Base-by-base conservation (phyloP, 2,113 vertebrate species). In the Microcebus murinus region DNA sequence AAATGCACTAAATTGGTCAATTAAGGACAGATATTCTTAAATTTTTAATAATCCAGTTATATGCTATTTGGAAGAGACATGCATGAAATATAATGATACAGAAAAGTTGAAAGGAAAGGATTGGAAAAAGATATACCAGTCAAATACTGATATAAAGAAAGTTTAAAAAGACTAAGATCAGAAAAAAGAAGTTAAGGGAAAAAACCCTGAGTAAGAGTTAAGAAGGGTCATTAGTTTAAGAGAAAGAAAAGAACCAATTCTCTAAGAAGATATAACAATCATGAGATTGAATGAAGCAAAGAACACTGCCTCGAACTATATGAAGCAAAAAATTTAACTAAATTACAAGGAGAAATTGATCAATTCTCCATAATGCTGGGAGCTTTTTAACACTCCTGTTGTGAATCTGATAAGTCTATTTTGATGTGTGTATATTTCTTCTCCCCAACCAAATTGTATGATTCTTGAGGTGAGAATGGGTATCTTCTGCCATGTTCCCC, bases 81-180 rank as follows among this genome's bases (percentile, higher is more conserved):
- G 14, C 8, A 55, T 39, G 34, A 96, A 96, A 85, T 73, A 71
- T 1, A 81, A 77, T 48, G 59, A 21, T 25, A 39, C n/a, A 74
- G 34, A 81, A 87, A 90, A 87, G 9, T 18, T 84, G n/a, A 88
- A 73, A 88, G 45, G 15, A 80, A 89, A 90, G 34, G 29, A 50
- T 17, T 61, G 10, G 21, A 12, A 67, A 94, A 74, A 92, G 25
- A 88, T 67, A 76, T 12, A 11, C 15, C 18, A 29, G 14, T 87
- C 65, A 82, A 94, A 94, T n/a, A 87, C 9, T 52, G 79, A 74
- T 17, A 4, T 21, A 88, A 91, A 81, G n/a, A 90, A 90, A 94
- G 4, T 61, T 93, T 61, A 15, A 84, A 87, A 92, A 45, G 57
- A 50, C 20, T 55, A 81, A 92, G 27, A 86, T 89, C 25, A 87